Evolutionary conservation across 2,797 vertebrate genomes (phyloP), one percentile per base, ranked within the genome.

Genomic region (Periparus ater): DNA sequence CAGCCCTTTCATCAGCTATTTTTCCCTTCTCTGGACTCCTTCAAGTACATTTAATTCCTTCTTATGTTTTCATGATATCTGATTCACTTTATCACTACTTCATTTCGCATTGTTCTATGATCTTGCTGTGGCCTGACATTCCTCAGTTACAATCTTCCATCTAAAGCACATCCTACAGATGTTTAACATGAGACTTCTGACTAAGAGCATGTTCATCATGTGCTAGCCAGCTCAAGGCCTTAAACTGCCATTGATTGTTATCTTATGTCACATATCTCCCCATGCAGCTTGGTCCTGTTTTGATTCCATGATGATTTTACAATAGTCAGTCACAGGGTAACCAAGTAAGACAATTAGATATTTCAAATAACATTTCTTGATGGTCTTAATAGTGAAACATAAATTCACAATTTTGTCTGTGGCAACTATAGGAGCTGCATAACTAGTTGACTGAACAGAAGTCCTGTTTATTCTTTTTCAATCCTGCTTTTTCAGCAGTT

Each of bases 241-340:
- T 27, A 29, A 25, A 45, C 16, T 29, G 9, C 8, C 19, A 17
- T 17, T 0, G 1, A 10, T 13, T 47, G 7, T 19, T 50, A 1
- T 11, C 4, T 27, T 27, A 13, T 13, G 32, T 26, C 47, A 47
- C 1, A 0, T 22, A 32, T 40, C 34, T 60, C 60, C 21, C 29
- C 20, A 16, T 23, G 17, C 30, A 54, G 17, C 22, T 34, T 67
- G 26, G 30, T 61, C 21, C 5, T 19, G 4, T 48, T 74, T 62
- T 32, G 32, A 54, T 40, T 23, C 30, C 0, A 0, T 67, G 26
- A 55, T 0, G 4, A 36, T 61, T 68, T 82, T 62, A 25, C 32
- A 55, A 17, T 27, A 27, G 4, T 29, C 62, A 55, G 3, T 48
- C 21, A 38, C 34, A 75, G 18, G 13, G 2, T 29, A 74, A 60